Base-by-base conservation (phyloP, 2,113 vertebrate genomes). In the Ailurus styani region DNA sequence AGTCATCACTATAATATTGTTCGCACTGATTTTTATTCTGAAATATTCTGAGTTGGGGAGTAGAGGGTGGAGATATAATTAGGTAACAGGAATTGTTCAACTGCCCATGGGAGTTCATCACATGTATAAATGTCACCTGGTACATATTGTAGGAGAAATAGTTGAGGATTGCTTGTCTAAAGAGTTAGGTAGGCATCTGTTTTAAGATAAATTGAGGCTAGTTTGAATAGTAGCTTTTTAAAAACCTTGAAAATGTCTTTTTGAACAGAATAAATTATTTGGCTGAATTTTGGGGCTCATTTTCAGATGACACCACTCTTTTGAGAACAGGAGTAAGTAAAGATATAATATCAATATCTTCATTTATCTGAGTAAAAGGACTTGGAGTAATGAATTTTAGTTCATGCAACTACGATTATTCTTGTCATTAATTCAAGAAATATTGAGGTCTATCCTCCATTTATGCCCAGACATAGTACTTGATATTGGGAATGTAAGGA, bases 201-300 rank as follows among this genome's bases (percentile, higher is more conserved):
- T 93, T 90, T 70, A 87, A 94, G 29, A 78, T 84, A 94, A 72
- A 50, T 40, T 85, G 70, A 92, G 72, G 29, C 37, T 54, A 64
- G 15, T 90, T 77, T 93, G 64, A 55, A 78, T 60, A 82, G 15
- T 66, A 60, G 55, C 77, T 73, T 81, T 81, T 54, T 47, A 70
- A 78, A 92, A 34, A 54, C 78, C 29, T 85, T 27, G 31, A 86
- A 95, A 81, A 66, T 90, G 31, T n/a, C 31, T 81, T 89, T 95
- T 60, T 78, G 57, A 77, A 70, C 5, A 85, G 31, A 95, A 93
- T 90, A 78, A 78, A 93, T 90, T 90, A 62, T 89, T 93, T 64
- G 66, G 29, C 64, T 96, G 23, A 34, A 89, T 72, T 90, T 87
- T 4, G 45, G 62, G 13, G 14, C 54, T 55, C 9, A 23, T 91